phyloP scores from a whole-genome alignment of 2,113 vertebrate genomes.

The Marmota flaviventris region DNA sequence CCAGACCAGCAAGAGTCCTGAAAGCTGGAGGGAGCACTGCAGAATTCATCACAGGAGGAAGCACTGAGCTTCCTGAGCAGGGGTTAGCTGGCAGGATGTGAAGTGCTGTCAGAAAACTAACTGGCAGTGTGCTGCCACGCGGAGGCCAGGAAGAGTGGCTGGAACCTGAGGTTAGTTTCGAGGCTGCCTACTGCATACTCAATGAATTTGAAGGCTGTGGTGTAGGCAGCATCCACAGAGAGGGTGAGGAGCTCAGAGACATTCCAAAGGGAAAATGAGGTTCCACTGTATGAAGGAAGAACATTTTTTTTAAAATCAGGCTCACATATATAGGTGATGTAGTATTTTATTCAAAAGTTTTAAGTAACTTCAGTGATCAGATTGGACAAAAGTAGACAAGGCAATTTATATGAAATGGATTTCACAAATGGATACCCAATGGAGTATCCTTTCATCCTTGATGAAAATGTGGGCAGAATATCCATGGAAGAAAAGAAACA shows the following conservation, averaged over 20 bases:
- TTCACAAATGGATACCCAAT: rapidly evolving
- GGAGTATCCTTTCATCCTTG: no score
- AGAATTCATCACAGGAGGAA: background rate
- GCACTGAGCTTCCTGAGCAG: background rate
- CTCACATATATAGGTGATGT: background rate
- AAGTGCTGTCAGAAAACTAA: background rate
- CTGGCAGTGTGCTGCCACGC: rapidly evolving
- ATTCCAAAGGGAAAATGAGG: background rate
- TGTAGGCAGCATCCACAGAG: background rate
- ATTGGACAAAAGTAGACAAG: background rate
- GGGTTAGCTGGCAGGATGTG: background rate
- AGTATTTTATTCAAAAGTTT: background rate
- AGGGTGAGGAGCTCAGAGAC: background rate
- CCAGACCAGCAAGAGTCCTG: background rate
- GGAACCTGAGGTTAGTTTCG: background rate
- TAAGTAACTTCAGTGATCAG: background rate
- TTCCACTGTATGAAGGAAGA: background rate
- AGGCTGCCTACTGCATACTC: no score
- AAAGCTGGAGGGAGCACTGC: background rate
- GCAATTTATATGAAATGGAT: background rate
- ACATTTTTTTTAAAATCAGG: background rate
- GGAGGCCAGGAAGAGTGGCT: rapidly evolving
- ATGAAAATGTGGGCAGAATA: no score
- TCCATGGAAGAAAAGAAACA: background rate
- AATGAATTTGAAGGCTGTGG: background rate